Percentiles rank a stretch among this genome's conserved stretches.
phyloP scores from a whole-genome alignment of 2,797 vertebrate genomes.

The Crocodylus rhombifer region DNA sequence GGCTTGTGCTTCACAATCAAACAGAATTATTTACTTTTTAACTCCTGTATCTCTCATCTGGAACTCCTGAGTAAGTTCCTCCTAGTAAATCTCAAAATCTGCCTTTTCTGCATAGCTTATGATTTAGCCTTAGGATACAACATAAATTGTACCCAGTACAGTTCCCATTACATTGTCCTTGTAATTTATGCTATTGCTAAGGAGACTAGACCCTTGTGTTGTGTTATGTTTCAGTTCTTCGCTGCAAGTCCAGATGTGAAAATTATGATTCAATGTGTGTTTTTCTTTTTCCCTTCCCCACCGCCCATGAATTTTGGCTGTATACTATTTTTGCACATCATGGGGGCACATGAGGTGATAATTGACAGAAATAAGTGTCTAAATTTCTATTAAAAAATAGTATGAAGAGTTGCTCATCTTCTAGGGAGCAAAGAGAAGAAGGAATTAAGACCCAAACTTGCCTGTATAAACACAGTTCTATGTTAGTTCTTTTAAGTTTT shows the following conservation, averaged over 20 bases:
- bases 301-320: background rate
- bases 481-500: background rate
- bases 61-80: background rate
- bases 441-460: background rate
- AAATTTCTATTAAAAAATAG: too few relatives aligned
- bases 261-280: background rate
- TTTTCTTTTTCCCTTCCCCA: background rate
- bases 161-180: background rate
- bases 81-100: slow-evolving; percentile 27
- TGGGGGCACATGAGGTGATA: too few relatives aligned
- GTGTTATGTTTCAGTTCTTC: background rate
- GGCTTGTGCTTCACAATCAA: background rate
- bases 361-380: too few relatives aligned
- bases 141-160: background rate
- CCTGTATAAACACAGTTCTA: background rate
- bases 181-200: background rate
- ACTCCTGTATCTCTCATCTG: background rate
- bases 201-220: background rate
- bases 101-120: background rate
- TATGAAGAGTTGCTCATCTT: background rate
- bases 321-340: background rate
- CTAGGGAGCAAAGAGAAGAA: background rate
- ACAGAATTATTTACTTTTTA: background rate
- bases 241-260: background rate
- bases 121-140: too few relatives aligned